Evolutionary conservation across 2,888 invertebrate genomes (phyloP).

Genomic region (Xiphydria camelus): DNA sequence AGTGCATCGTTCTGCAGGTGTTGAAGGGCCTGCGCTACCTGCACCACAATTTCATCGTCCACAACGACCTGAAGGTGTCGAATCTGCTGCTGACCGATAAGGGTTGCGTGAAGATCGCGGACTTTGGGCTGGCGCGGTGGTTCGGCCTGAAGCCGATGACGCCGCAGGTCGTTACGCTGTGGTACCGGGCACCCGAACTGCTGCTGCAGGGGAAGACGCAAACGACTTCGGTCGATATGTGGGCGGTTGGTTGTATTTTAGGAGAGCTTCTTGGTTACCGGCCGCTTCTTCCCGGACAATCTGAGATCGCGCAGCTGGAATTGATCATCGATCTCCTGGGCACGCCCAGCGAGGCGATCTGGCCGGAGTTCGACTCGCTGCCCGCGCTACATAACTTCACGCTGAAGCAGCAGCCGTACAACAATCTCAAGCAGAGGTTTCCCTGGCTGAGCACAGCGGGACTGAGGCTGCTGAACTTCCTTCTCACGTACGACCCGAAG

Average conservation of each 20-base stretch:
- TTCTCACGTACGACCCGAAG: constrained; percentile 97
- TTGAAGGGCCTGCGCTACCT: constrained; percentile 88
- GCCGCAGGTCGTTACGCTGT: constrained; percentile 92
- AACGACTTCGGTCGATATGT: constrained; percentile 97
- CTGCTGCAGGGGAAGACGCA: constrained; percentile 87
- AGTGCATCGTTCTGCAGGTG: constrained; percentile 94
- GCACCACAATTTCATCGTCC: constrained; percentile 91
- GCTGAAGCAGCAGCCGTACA: constrained; percentile 89
- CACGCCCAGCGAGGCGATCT: constrained; percentile 89
- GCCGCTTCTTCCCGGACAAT: constrained; percentile 87
- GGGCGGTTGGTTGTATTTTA: constrained; percentile 91
- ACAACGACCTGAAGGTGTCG: constrained; percentile 94
- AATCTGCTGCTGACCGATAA: constrained; percentile 97
- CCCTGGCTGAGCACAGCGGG: constrained; percentile 91
- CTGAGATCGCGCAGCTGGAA: constrained; percentile 92
- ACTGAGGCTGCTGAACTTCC: constrained; percentile 84
- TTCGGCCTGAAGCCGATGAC: constrained; percentile 90
- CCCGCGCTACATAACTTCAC: constrained; percentile 91
- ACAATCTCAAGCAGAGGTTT: constrained; percentile 90
- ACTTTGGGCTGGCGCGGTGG: constrained; percentile 94
- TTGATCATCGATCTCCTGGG: constrained; percentile 92
- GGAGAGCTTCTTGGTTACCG: constrained; percentile 87
- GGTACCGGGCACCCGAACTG: constrained; percentile 96
- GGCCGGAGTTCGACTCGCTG: constrained; percentile 89
- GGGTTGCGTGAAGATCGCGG: constrained; percentile 97